Conservation (phyloP, 53 echinoderm and acorn worm species). For the Actinopyga echinites region DNA sequence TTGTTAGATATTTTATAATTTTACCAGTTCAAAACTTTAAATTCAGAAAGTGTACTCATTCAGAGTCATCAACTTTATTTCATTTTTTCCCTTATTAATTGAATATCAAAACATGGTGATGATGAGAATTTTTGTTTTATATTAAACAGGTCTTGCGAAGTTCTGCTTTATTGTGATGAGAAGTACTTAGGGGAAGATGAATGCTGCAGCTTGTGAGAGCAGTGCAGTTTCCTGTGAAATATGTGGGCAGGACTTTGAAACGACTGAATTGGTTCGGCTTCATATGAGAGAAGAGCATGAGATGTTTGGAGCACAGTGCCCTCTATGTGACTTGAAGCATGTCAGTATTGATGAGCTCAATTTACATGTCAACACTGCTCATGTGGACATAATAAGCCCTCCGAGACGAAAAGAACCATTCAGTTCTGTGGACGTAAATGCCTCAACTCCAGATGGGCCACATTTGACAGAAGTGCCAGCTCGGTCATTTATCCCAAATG, state of each 20-base stretch:
- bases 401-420: background rate
- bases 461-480: background rate
- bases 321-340: slow-evolving; percentile 81
- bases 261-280: slow-evolving; percentile 61
- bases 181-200: too few relatives aligned
- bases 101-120: too few relatives aligned
- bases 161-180: too few relatives aligned
- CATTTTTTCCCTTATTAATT: too few relatives aligned
- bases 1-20: too few relatives aligned
- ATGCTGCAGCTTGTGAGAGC: too few relatives aligned
- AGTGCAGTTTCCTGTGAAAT: slow-evolving; percentile 61
- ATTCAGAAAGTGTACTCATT: too few relatives aligned
- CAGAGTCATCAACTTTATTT: too few relatives aligned
- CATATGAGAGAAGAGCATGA: slow-evolving; percentile 86
- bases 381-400: slow-evolving; percentile 60
- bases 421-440: background rate
- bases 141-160: too few relatives aligned
- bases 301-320: slow-evolving; percentile 69
- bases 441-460: background rate
- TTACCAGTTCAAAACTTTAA: too few relatives aligned
- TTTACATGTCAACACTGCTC: slow-evolving; percentile 83
- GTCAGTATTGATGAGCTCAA: slow-evolving; percentile 74
- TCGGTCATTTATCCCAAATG: background rate
- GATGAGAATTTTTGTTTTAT: too few relatives aligned
- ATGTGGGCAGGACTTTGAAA: slow-evolving; percentile 80